Percentiles rank a stretch among this genome's conserved stretches.
These are phyloP conservation scores for Hippotragus niger DNA, from an alignment of 2,113 vertebrate species.

Conservation along the genomic window DNA sequence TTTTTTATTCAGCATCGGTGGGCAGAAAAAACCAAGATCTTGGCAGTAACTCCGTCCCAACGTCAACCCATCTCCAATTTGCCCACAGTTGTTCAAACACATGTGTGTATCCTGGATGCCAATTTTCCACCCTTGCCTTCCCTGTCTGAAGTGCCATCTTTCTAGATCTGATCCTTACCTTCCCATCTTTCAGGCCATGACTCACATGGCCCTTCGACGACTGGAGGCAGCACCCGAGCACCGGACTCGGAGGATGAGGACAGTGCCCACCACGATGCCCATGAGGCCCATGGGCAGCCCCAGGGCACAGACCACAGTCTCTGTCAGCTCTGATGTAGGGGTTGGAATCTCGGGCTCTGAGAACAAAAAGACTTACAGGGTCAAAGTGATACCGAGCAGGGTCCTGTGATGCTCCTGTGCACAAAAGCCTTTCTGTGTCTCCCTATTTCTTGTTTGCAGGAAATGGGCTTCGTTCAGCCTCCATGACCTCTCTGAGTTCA, in stretches of 20 bases:
- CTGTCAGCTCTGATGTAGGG: slow-evolving; percentile 47
- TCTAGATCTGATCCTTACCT: background rate
- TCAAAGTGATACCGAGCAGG: background rate
- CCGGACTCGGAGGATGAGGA: slow-evolving; percentile 54
- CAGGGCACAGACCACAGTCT: slow-evolving; percentile 67
- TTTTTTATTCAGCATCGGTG: background rate
- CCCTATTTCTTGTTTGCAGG: accelerated
- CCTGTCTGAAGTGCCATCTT: background rate
- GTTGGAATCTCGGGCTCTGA: slow-evolving; percentile 29
- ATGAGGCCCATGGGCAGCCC: slow-evolving; percentile 55
- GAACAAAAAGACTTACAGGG: background rate
- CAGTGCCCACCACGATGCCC: slow-evolving; percentile 59
- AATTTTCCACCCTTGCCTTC: background rate
- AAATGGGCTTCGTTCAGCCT: background rate
- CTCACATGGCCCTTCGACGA: slow-evolving; percentile 11
- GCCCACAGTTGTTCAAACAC: background rate
- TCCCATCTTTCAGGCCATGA: background rate
- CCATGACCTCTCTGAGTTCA: background rate
- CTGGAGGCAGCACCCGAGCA: background rate
- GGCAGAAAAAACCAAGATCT: background rate
- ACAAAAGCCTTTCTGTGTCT: background rate
- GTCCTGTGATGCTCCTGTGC: background rate
- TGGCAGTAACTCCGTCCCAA: background rate
- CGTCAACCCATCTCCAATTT: background rate
- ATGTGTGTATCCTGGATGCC: background rate